Base-by-base conservation (phyloP, 2,888 invertebrate genomes). In the Creontiades dilutus region DNA sequence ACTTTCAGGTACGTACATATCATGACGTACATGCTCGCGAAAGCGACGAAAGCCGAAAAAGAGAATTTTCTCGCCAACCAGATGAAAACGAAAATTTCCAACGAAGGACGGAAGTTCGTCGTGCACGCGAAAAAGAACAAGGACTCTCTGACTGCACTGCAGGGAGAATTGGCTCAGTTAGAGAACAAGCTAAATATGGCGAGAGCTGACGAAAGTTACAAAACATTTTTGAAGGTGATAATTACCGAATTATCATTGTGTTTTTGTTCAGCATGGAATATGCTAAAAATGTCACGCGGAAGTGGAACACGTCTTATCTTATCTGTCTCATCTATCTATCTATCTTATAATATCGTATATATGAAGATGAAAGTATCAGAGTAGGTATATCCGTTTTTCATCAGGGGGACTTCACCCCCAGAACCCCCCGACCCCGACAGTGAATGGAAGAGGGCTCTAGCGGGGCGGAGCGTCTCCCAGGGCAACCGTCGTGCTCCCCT, bases 151-250 rank as follows among this genome's bases (percentile, higher is more conserved):
- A 61, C 88, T n/a, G 52, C 88, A 9, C 55, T 88, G 27, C 88
- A 88, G 52, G 88, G 88, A 0, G 78, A 88, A 78, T 27, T 88
- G 78, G 80, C 76, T 27, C 78, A 52, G 28, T 52, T 88, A 48
- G 88, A 88, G n/a, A 88, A 88, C 80, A 78, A 88, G 37, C 28
- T 88, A 55, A 78, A 88, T 61, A 88, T 46, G 46, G 76, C 78
- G 12, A 48, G 46, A 55, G 88, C 88, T 3, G 88, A 88, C 80
- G 88, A 88, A 55, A 88, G 88, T 61, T 88, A 88, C 80, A 88
- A 88, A 78, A 16, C 78, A 5, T 88, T 88, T 37, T 28, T 88
- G 11, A 68, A 68, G 68, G 68, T 68, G n/a, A 61, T 19, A 0
- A 5, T 61, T 19, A 12, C 16, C 3, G 37, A 37, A 37, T 37